Conservation (phyloP, 2,888 invertebrate genomes). For the Sphaeridia pumilis region DNA sequence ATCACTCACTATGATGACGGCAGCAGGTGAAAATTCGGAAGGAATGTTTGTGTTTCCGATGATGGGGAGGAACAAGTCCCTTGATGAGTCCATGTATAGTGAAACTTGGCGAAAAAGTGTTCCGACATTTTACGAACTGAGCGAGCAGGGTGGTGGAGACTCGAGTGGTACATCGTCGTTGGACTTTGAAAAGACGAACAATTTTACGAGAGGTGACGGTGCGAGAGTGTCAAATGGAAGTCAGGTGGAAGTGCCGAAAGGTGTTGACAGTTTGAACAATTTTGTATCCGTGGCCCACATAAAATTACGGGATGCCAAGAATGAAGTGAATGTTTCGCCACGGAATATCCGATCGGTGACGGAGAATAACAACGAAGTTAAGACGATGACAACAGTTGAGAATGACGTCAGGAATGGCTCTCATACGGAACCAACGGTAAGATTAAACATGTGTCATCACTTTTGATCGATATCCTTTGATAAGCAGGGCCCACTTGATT, state of each 20-base stretch:
- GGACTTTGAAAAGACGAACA: constrained; percentile 24
- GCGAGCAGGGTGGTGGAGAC: constrained; percentile 34
- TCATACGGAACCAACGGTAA: neutral
- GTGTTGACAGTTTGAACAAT: constrained; percentile 22
- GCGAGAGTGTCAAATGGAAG: constrained; percentile 34
- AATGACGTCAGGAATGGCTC: neutral
- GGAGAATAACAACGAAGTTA: neutral
- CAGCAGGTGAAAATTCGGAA: constrained; percentile 39
- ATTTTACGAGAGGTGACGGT: constrained; percentile 34
- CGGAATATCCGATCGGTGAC: neutral
- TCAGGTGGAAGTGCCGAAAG: constrained; percentile 28
- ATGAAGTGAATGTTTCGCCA: constrained; percentile 35
- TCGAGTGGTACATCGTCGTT: constrained; percentile 31
- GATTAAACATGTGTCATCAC: no score
- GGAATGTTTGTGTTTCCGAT: constrained; percentile 1
- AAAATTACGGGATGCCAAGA: constrained; percentile 36
- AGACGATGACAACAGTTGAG: no score
- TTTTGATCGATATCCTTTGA: neutral
- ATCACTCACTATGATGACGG: no score
- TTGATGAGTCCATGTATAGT: constrained; percentile 34
- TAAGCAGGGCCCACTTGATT: no score
- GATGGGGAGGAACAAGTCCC: constrained; percentile 32
- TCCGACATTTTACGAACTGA: constrained; percentile 29
- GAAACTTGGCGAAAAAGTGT: constrained; percentile 34
- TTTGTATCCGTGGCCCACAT: constrained; percentile 35